Percentiles rank a stretch among this genome's conserved stretches.
These are phyloP conservation scores for Brachionus plicatilis DNA, from an alignment of 1,140 invertebrate genomes.

Conservation along the genomic window DNA sequence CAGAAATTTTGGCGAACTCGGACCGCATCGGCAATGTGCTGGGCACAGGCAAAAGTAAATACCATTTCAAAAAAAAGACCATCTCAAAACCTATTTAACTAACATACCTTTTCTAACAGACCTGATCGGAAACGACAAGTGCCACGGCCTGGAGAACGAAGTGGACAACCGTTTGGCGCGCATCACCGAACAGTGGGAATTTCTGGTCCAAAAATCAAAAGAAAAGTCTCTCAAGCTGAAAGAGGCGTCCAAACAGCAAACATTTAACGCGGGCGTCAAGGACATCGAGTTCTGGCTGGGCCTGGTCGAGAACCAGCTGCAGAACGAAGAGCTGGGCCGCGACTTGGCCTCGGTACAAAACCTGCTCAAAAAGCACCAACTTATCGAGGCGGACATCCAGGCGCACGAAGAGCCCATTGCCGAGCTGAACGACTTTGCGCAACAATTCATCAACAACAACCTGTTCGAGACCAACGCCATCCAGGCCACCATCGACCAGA, in stretches of 20 bases:
- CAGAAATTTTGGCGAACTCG: constrained; percentile 93
- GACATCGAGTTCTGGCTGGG: constrained; percentile 99
- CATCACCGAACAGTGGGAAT: constrained; percentile 97
- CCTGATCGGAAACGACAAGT: constrained; percentile 53
- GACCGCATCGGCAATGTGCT: constrained; percentile 92
- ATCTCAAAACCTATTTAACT: too few species aligned
- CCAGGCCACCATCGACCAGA: constrained; percentile 50
- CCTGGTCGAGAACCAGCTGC: constrained; percentile 82
- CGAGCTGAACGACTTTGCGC: constrained; percentile 59
- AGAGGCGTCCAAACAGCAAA: constrained; percentile 96
- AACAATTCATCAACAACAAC: constrained; percentile 55
- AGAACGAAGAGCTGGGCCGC: constrained; percentile 95
- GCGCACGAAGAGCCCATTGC: constrained; percentile 86
- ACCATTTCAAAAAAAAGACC: too few species aligned
- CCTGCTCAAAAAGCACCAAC: constrained; percentile 95
- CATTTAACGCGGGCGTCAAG: constrained; percentile 97
- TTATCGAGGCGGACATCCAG: constrained; percentile 90
- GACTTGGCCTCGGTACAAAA: constrained; percentile 98
- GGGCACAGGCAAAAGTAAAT: constrained; percentile 77
- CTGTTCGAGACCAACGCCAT: constrained; percentile 54
- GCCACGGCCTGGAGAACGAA: constrained; percentile 59
- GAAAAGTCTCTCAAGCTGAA: constrained; percentile 96
- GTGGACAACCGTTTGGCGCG: constrained; percentile 71
- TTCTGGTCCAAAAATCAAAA: constrained; percentile 89
- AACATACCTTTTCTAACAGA: constrained; percentile 48